Percentiles rank a stretch among this genome's conserved stretches.
These are phyloP conservation scores for Mycetomoellerius zeteki DNA, from an alignment of 1,140 invertebrate genomes.

Conservation along the genomic window DNA sequence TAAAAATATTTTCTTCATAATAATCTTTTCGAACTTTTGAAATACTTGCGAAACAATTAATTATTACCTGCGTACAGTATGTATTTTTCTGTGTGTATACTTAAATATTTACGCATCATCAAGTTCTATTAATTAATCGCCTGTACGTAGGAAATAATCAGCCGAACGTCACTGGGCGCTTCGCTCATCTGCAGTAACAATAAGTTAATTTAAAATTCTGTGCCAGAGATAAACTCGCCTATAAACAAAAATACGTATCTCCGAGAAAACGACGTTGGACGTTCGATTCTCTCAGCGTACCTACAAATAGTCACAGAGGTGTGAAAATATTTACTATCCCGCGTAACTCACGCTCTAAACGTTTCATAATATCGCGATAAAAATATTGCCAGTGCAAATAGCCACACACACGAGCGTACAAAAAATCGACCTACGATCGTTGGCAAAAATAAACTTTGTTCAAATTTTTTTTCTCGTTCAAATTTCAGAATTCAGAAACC, in stretches of 20 bases:
- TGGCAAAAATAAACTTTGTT: not conserved
- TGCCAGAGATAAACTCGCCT: not conserved
- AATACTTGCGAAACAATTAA: too few relatives aligned
- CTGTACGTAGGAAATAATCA: not conserved
- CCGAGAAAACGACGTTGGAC: not conserved
- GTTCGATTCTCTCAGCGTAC: not conserved
- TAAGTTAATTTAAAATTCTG: not conserved
- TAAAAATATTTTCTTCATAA: too few relatives aligned
- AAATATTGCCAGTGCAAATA: constrained; percentile 15
- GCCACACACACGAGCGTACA: too few relatives aligned
- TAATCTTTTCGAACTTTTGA: too few relatives aligned
- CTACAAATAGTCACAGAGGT: not conserved
- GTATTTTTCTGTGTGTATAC: not conserved
- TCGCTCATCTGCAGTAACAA: not conserved
- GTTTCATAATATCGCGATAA: constrained; percentile 18
- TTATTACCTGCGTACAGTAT: too few relatives aligned
- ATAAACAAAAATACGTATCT: constrained; percentile 1
- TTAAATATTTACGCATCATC: not conserved
- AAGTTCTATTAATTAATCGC: constrained; percentile 9
- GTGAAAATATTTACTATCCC: constrained; percentile 31
- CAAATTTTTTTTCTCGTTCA: not conserved
- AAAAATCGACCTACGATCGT: not conserved
- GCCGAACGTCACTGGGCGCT: too few relatives aligned
- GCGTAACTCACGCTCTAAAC: not conserved
- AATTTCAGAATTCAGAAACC: not conserved